Percentiles rank a stretch among this genome's conserved stretches.
Conservation (phyloP, 2,888 invertebrate species). For the Gymnocheta viridis region DNA sequence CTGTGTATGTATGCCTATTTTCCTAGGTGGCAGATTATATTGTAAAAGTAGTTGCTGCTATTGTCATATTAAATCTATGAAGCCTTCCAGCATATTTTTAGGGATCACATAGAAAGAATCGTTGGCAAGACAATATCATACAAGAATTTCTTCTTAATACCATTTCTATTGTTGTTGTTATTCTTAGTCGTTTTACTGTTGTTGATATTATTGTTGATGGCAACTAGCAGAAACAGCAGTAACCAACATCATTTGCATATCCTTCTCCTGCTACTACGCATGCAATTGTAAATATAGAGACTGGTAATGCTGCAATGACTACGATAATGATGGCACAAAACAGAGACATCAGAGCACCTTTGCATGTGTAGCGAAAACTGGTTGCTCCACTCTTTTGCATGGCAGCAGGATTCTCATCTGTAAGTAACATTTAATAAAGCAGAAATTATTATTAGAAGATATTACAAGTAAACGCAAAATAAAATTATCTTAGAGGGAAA, state of each 20-base stretch:
- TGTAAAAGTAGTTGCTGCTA: conserved; percentile 6
- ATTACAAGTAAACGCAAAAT: neutral
- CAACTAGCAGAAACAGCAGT: conserved; percentile 43
- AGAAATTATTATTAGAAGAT: conserved; percentile 16
- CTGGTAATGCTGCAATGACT: conserved; percentile 6
- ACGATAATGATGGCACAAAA: conserved; percentile 16
- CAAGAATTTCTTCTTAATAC: conserved; percentile 6
- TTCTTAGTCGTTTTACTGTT: conserved; percentile 12
- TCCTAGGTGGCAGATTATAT: conserved; percentile 6
- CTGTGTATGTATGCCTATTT: neutral
- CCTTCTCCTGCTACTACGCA: neutral
- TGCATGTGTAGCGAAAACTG: conserved; percentile 18
- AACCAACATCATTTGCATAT: conserved; percentile 10
- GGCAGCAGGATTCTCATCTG: conserved; percentile 93
- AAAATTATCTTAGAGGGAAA: neutral
- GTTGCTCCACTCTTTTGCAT: conserved; percentile 90
- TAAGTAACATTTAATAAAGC: conserved; percentile 47
- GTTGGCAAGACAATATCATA: conserved; percentile 18
- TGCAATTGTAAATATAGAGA: conserved; percentile 4
- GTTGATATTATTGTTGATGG: conserved; percentile 27
- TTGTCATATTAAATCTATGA: conserved; percentile 37
- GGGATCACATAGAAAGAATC: conserved; percentile 28
- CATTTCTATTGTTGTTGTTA: neutral
- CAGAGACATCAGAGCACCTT: conserved; percentile 11
- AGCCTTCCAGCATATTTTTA: conserved; percentile 50